Conservation (phyloP, 2,113 vertebrate species). For the Peromyscus polionotus region DNA sequence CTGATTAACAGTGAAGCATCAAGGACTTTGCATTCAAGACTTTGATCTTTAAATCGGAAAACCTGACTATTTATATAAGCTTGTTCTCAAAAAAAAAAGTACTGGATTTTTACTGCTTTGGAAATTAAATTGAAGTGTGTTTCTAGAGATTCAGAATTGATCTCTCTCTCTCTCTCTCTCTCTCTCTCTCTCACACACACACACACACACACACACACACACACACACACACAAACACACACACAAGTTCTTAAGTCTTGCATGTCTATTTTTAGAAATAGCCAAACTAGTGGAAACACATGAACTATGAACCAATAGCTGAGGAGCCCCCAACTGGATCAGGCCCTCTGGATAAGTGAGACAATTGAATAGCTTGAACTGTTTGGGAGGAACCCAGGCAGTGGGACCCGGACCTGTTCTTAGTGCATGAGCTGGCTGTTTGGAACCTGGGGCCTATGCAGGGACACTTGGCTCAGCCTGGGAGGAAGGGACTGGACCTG, state of each 20-base stretch:
- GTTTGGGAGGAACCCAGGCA: too few species aligned
- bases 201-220: too few species aligned
- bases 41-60: slow-evolving; percentile 46
- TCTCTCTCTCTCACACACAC: background rate
- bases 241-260: background rate
- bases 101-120: slow-evolving; percentile 38
- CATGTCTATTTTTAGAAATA: background rate
- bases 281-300: too few species aligned
- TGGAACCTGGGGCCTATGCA: too few species aligned
- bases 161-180: background rate
- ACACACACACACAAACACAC: background rate
- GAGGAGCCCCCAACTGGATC: too few species aligned
- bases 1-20: background rate
- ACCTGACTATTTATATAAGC: slow-evolving; percentile 29
- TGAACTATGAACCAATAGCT: too few species aligned
- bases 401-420: too few species aligned
- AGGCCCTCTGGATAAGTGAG: too few species aligned
- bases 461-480: too few species aligned
- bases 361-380: too few species aligned
- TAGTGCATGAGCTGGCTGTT: too few species aligned
- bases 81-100: slow-evolving; percentile 12
- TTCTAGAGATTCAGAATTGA: slow-evolving; percentile 32
- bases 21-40: background rate
- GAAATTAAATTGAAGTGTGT: slow-evolving; percentile 38
- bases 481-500: too few species aligned